phyloP scores from a whole-genome alignment of 2,888 invertebrate genomes.

The Seira musarum region DNA sequence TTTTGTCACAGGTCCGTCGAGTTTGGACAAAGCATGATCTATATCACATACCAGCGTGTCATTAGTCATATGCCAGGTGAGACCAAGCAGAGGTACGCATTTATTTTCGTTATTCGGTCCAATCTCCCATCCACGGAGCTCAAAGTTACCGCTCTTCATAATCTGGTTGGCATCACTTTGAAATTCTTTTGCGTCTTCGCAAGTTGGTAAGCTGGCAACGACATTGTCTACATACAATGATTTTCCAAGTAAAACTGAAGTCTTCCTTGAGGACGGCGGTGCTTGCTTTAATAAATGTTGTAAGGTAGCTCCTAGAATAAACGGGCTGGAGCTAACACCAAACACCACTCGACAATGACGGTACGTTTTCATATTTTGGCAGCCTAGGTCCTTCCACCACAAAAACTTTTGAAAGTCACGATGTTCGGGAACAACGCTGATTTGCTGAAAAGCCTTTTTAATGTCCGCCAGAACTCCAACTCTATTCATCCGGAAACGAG shows the following conservation, averaged over 20 bases:
- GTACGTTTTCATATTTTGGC: conserved; percentile 28
- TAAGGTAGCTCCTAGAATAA: conserved; percentile 67
- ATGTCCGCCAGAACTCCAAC: conserved; percentile 69
- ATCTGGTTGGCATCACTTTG: conserved; percentile 55
- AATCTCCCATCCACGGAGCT: conserved; percentile 66
- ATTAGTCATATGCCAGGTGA: conserved; percentile 20
- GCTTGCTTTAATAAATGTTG: conserved; percentile 62
- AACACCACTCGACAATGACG: conserved; percentile 69
- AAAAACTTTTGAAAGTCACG: conserved; percentile 54
- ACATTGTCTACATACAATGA: conserved; percentile 30
- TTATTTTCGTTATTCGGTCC: neutral
- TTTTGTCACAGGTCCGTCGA: conserved; percentile 12
- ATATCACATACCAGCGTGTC: conserved; percentile 20
- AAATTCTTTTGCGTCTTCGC: conserved; percentile 50
- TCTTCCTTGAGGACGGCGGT: neutral
- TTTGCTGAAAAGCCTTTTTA: conserved; percentile 70
- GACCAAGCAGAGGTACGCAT: conserved; percentile 23
- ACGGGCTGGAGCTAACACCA: conserved; percentile 54
- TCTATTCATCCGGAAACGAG: conserved; percentile 49
- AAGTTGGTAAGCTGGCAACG: neutral
- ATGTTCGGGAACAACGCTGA: conserved; percentile 67
- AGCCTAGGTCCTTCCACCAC: conserved; percentile 28
- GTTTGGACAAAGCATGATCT: neutral
- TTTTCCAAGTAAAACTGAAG: neutral
- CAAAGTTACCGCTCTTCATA: conserved; percentile 63